phyloP scores from a whole-genome alignment of 2,113 vertebrate genomes.

The Barnardius zonarius region DNA sequence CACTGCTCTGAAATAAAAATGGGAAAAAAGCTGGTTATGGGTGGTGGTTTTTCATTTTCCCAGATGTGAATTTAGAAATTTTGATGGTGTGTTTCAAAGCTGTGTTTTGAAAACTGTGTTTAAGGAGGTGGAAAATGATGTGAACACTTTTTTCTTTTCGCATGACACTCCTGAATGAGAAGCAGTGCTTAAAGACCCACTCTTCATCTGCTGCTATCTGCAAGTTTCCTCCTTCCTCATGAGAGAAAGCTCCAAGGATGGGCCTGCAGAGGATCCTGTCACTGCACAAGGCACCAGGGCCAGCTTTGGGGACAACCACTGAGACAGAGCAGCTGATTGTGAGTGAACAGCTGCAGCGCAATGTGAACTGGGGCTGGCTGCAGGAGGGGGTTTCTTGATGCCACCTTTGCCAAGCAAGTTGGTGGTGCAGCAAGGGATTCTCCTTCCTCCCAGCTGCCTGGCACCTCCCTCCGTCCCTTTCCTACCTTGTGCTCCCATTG shows the following conservation, averaged over 20 bases:
- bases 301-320: neutral
- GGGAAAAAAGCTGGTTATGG: neutral
- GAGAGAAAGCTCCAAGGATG: neutral
- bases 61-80: neutral
- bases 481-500: neutral
- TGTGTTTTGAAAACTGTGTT: neutral
- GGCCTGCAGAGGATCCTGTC: neutral
- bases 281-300: neutral
- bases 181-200: fast-evolving
- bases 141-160: neutral
- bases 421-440: neutral
- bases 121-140: neutral
- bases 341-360: neutral
- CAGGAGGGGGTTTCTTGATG: neutral
- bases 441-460: neutral
- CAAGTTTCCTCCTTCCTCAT: neutral
- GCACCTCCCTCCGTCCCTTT: neutral
- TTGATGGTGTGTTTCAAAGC: neutral
- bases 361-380: neutral
- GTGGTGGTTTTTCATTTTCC: neutral
- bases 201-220: neutral
- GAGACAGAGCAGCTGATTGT: neutral
- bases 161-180: neutral
- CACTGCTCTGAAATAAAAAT: neutral
- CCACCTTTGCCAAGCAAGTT: neutral